Evolutionary conservation across 2,888 invertebrate genomes (phyloP), one percentile per base, ranked within the genome.

Genomic region (Piscicola geometra): DNA sequence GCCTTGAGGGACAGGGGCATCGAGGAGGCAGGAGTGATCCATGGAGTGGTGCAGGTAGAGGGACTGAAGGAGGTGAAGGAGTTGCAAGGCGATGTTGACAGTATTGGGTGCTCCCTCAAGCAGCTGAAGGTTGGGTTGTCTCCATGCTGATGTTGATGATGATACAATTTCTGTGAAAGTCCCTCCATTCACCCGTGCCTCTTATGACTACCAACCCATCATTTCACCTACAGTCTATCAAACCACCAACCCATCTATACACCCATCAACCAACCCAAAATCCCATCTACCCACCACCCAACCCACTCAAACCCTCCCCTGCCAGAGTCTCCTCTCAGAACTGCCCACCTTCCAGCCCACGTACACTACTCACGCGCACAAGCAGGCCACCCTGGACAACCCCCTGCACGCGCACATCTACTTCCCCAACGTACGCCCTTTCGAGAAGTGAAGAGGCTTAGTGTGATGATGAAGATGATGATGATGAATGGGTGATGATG

Each of bases 371-470:
- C 15, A 9, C 12, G 3, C 60, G 3, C 60, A 56, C 5, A 56
- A 56, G 25, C 60, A 25, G 25, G n/a, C 60, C 60, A 56, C 15
- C 60, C 9, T 56, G n/a, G 60, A 56, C 60, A 18, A 56, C n/a
- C 3, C 5, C 9, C 60, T 56, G 21, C n/a, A 56, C 60, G 60
- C 60, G 3, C 60, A 56, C 25, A 25, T 56, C 5, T 56, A 56
- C 60, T 56, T 56, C 60, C 60, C 60, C 25, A 56, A 56, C 60
- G 60, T 56, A 3, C 21, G 60, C 5, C 60, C 60, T 21, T 56
- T 56, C 60, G 60, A 56, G 60, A 18, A 56, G 60, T 56, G 60
- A 56, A n/a, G n/a, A n/a, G n/a, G n/a, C n/a, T n/a, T n/a, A n/a
- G n/a, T n/a, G 25, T 30, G 12, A 28, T 68, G 41, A 41, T 41